Base-by-base conservation (phyloP, 1,140 invertebrate genomes). In the Hormaphis cornu region DNA sequence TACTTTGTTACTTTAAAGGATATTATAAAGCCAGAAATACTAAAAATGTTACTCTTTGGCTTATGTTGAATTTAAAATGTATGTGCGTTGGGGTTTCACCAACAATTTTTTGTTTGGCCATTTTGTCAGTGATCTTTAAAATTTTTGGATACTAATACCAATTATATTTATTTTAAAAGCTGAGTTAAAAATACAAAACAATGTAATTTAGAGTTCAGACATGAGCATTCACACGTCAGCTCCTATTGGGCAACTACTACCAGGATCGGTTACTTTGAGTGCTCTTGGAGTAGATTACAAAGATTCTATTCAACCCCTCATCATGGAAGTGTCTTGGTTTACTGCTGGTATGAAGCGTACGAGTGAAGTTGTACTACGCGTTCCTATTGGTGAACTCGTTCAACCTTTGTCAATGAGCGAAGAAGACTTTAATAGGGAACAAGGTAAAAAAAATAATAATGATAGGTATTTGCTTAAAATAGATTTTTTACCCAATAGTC, bases 211-310 rank as follows among this genome's bases (percentile, higher is more conserved):
- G 61, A 66, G 28, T 66, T 74, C 80, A 48, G 89, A 88, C 53
- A 89, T 91, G 82, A 80, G 83, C 69, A 82, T 97, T 28, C 88
- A 94, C 74, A 90, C 92, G 72, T 95, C 95, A 79, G 82, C 86
- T 14, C 81, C 85, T 28, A 86, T 97, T 52, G 74, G 81, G 1
- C 74, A 75, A 1, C 75, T 93, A 42, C 37, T 59, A 18, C 66
- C 72, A 9, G 78, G 80, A 24, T 79, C 83, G 1, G 84, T 83
- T 54, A 80, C 81, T 35, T 80, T 80, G 46, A 83, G 83, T 1
- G 86, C 87, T 0, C 77, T 97, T 72, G 93, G 92, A 14, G 84
- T 97, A 26, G 94, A 98, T 81, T 98, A 94, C 77, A 94, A 93
- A 73, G 95, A 98, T 78, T 92, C 91, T 4, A 94, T 89, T 50